Base-by-base conservation (phyloP, 2,797 vertebrate genomes). In the Halcyon chelicuti region DNA sequence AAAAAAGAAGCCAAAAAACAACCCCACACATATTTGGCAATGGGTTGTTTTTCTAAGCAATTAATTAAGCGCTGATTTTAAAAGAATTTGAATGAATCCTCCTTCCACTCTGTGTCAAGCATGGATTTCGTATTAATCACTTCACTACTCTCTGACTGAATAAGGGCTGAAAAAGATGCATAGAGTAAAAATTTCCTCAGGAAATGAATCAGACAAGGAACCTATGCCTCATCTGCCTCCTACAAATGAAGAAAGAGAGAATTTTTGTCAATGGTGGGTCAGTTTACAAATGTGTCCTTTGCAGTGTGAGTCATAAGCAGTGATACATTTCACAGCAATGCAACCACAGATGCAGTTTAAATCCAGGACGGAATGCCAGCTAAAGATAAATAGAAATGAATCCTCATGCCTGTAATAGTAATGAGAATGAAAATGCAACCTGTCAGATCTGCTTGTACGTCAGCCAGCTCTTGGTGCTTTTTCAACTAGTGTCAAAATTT, bases 121-220 rank as follows among this genome's bases (percentile, higher is more conserved):
- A 62, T 89, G 79, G 94, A 66, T 94, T 96, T 95, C 80, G 93
- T 93, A 93, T 97, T 98, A 97, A 97, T 96, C 93, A 97, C 93
- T 84, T 61, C 79, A 35, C 93, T 96, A 71, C 92, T 96, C 87
- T 95, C 80, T 89, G 95, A 7, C 88, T 95, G 95, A 96, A 86
- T 92, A 88, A 96, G 93, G 88, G 55, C 83, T 85, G 86, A 86
- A 70, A 88, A 96, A 90, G 92, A 95, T 60, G 90, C 93, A 97
- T 28, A 22, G 88, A 76, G 90, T 96, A 90, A 97, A 97, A 95
- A 97, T 97, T 98, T 97, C 97, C 97, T 93, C 96, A 98, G 98
- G 98, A 98, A 97, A 95, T 98, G 98, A 98, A 98, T 98, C 98
- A 98, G 97, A 96, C 92, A 37, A 96, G 96, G 91, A 95, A 85